Base-by-base conservation (phyloP, 2,797 vertebrate species). In the Neostethus bicornis region DNA sequence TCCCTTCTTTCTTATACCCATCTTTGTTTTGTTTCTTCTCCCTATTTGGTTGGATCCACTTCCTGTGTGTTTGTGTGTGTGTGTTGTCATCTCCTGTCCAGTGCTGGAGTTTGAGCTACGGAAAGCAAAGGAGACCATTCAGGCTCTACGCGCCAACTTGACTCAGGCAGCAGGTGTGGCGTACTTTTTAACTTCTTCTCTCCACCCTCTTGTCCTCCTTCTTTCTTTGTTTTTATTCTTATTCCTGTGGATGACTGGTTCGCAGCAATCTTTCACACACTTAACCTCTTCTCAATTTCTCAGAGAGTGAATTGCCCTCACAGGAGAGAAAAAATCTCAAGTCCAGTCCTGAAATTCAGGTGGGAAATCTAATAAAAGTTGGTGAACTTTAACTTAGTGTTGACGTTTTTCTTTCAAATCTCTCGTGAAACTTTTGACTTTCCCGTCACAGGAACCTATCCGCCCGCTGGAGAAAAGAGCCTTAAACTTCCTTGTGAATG, bases 101-200 rank as follows among this genome's bases (percentile, higher is more conserved):
- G 97, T 99, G 94, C 95, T 99, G 97, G 97, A 99, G 94, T 99
- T 99, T 99, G 97, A 99, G 92, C 97, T 99, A 87, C 96, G 97
- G 95, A 99, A 99, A 98, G 97, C 97, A 96, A 98, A 95, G 96
- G 97, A 99, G 94, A 99, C 96, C 94, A 98, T 99, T 96, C 97
- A 99, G 95, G 95, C 97, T 93, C 97, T 99, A 88, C 97, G 97
- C 94, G 96, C 95, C 95, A 98, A 99, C 96, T 95, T 99, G 93
- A 99, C 97, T 96, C 94, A 98, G 95, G 96, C 96, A 94, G 95
- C 97, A 99, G 97, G 97, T 99, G 97, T 99, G 96, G 94, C 94
- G 95, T 95, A 96, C 95, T 95, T 92, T 35, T 94, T 93, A 92
- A 93, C 90, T 96, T 98, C 94, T 90, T 85, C 67, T 79, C 70